Base-by-base conservation (phyloP, 1,140 invertebrate genomes). In the Drosophila miranda region DNA sequence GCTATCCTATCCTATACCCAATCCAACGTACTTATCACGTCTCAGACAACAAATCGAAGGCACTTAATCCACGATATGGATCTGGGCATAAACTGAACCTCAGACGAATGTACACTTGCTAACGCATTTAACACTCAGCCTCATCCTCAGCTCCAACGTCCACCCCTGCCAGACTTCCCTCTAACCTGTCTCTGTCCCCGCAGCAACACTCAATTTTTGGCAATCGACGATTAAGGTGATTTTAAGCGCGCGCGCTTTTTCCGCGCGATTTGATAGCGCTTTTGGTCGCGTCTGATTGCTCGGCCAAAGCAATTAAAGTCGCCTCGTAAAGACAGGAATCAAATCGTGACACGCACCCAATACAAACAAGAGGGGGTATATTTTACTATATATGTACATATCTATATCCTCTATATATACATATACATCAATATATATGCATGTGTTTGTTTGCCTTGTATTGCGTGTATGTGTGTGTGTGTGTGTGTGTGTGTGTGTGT, bases 261-360 rank as follows among this genome's bases (percentile, higher is more conserved):
- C 80, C 72, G 67, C 71, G 72, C 79, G 79, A 83, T 84, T 83
- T 83, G 79, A 79, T 83, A 59, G 66, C 72, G 80, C 80, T 79
- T 84, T 83, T 78, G 72, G 75, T 60, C 71, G 66, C 69, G 56
- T 83, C 84, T 84, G 80, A 84, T 83, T 84, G 76, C 71, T 43
- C 42, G 48, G 60, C 50, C 63, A 58, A 48, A 72, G 81, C 81
- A 84, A 84, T 84, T 84, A 84, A 84, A 84, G 63, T 86, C 57
- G 67, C 68, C 77, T 70, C 72, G 49, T 74, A 64, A 74, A 66
- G 69, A 64, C 60, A 38, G 48, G 43, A 62, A 60, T 72, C 67
- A 60, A 61, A 73, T 54, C 59, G 57, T 49, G 50, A 48, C 53
- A 53, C 56, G 28, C 19, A 34, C 56, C 23, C 23, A 6, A 13